These are phyloP conservation scores for Platycercus adscitus DNA, from an alignment of 2,113 vertebrate species.

Conservation along the genomic window DNA sequence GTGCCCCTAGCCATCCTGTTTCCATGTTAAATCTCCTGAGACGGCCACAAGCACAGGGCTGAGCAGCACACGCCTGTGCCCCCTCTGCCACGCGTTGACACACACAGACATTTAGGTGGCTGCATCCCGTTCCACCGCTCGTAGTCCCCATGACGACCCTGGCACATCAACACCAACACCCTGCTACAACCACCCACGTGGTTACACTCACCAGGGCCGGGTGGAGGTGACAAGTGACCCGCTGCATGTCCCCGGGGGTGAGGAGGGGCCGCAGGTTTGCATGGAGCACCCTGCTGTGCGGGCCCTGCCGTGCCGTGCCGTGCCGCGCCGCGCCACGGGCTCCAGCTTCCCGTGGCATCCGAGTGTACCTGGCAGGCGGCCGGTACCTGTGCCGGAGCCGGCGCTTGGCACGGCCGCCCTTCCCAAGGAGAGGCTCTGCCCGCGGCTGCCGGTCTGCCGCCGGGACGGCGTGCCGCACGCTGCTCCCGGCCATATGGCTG, in stretches of 20 bases:
- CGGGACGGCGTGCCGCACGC: neutral
- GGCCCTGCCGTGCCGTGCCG: fast-evolving
- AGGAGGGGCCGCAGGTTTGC: neutral
- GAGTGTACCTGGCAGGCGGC: neutral
- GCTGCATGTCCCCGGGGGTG: fast-evolving
- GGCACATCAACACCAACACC: fast-evolving
- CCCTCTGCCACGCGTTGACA: neutral
- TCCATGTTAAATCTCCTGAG: neutral
- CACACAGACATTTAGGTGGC: fast-evolving
- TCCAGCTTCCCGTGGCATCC: neutral
- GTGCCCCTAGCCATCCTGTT: neutral
- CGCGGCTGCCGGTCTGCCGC: constrained; percentile 8
- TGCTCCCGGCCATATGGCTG: constrained; percentile 54
- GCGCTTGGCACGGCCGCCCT: constrained; percentile 10
- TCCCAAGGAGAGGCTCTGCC: constrained; percentile 4
- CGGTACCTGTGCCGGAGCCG: neutral
- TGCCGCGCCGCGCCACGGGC: fast-evolving
- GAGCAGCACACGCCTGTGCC: fast-evolving
- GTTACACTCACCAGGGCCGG: neutral
- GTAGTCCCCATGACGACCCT: fast-evolving
- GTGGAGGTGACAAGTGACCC: neutral
- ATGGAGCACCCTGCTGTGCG: fast-evolving
- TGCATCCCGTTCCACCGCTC: fast-evolving
- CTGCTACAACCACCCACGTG: fast-evolving
- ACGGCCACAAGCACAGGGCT: neutral